phyloP scores from a whole-genome alignment of 2,888 invertebrate species.

The Halictus ligatus region DNA sequence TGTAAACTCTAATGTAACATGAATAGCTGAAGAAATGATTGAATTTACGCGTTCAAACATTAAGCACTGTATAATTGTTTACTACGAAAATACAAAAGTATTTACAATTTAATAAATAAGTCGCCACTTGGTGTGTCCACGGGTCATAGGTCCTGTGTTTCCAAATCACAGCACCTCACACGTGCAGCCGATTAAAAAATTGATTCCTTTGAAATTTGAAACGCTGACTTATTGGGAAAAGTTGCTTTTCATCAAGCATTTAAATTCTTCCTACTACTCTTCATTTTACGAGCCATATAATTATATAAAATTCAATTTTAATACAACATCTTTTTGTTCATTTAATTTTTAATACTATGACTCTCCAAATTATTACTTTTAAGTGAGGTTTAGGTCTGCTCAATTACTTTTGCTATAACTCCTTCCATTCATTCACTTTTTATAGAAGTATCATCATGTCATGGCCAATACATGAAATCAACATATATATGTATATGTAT shows the following conservation, averaged over 20 bases:
- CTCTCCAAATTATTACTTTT: constrained; percentile 16
- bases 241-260: constrained; percentile 23
- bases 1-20: constrained; percentile 1
- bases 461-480: constrained; percentile 7
- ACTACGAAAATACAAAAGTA: constrained; percentile 83
- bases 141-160: constrained; percentile 80
- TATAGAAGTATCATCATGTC: constrained; percentile 19
- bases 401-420: constrained; percentile 7
- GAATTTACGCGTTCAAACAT: constrained; percentile 32
- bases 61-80: constrained; percentile 60
- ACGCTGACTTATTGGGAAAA: constrained; percentile 22
- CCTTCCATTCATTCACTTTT: not conserved
- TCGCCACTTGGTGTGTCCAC: constrained; percentile 69
- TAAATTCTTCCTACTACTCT: not conserved
- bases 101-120: constrained; percentile 83
- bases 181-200: constrained; percentile 32
- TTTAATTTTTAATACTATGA: constrained; percentile 18
- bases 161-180: constrained; percentile 60
- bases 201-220: constrained; percentile 31
- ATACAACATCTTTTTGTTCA: not conserved
- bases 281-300: not conserved
- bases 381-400: constrained; percentile 8
- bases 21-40: constrained; percentile 19
- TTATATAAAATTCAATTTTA: not conserved
- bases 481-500: not conserved